A percentile compares a stretch with the other conserved stretches of the same genome.
Evolutionary conservation across 2,113 vertebrate genomes (phyloP).

Genomic region (Bungarus multicinctus): DNA sequence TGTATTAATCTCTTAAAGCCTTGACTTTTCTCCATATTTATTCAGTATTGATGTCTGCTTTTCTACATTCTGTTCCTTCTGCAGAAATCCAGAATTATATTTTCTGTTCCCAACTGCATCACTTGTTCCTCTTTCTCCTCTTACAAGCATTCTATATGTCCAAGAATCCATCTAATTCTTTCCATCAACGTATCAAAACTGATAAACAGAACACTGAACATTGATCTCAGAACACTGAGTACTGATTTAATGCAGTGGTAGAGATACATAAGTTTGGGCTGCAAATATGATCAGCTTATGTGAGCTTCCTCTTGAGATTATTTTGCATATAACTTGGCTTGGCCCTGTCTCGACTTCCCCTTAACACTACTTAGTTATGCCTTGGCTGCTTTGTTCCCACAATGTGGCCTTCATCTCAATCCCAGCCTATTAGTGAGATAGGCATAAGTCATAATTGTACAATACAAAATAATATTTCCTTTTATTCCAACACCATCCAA

Average conservation of each 20-base stretch:
- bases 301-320: neutral
- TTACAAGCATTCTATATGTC: no score
- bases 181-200: neutral
- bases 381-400: neutral
- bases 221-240: no score
- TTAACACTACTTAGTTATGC: neutral
- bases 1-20: neutral
- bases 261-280: no score
- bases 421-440: no score
- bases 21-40: neutral
- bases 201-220: neutral
- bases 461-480: no score
- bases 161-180: neutral
- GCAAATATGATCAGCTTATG: neutral
- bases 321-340: neutral
- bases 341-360: neutral
- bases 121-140: no score
- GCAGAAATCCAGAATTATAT: neutral
- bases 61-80: neutral
- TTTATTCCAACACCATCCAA: no score
- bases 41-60: neutral
- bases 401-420: neutral
- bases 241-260: neutral
- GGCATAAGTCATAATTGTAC: no score
- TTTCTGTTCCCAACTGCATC: neutral